These are phyloP conservation scores for Oenanthe oenanthe DNA, from an alignment of 2,113 vertebrate genomes.

Conservation along the genomic window DNA sequence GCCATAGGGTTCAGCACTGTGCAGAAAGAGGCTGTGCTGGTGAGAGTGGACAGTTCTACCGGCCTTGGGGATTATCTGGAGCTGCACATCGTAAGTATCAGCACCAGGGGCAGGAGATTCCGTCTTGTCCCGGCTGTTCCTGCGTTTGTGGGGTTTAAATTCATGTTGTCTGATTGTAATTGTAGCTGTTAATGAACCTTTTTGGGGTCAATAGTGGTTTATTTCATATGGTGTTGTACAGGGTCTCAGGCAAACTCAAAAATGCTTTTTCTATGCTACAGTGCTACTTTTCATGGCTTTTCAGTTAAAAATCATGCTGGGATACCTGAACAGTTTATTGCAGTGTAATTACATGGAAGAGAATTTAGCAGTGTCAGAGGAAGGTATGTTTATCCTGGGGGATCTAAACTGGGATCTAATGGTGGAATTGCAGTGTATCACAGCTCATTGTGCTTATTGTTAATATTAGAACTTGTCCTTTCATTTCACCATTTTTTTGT, in stretches of 20 bases:
- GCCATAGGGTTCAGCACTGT: constrained; percentile 98
- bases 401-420: constrained; percentile 28
- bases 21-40: constrained; percentile 93
- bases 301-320: background rate
- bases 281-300: background rate
- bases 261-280: background rate
- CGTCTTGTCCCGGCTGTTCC: background rate
- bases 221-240: background rate
- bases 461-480: constrained; percentile 10
- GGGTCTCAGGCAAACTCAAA: background rate
- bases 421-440: constrained; percentile 8
- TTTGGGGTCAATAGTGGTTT: background rate
- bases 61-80: constrained; percentile 97
- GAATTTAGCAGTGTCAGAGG: background rate
- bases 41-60: constrained; percentile 96
- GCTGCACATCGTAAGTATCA: constrained; percentile 97
- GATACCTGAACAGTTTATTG: background rate
- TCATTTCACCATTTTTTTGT: constrained; percentile 8
- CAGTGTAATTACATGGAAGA: background rate
- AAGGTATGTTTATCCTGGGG: background rate
- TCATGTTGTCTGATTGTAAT: background rate
- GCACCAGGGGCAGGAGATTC: background rate
- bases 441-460: background rate
- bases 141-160: rapidly evolving
- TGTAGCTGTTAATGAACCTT: background rate